Percentiles rank a stretch among this genome's conserved stretches.
These are phyloP conservation scores for Pyrochroa serraticornis DNA, from an alignment of 2,888 invertebrate genomes.

Conservation along the genomic window DNA sequence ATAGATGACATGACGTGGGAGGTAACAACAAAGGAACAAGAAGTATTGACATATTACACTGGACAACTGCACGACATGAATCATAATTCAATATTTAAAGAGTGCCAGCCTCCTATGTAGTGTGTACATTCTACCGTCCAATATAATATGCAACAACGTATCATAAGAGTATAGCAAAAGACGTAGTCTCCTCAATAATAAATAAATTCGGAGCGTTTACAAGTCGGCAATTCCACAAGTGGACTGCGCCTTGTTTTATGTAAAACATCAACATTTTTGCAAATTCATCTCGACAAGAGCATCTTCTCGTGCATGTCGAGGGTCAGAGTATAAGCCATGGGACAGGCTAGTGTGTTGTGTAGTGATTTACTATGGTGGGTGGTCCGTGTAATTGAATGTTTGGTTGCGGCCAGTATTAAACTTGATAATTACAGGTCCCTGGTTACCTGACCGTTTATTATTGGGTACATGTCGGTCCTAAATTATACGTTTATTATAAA, in stretches of 20 bases:
- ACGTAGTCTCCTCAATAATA: constrained; percentile 16
- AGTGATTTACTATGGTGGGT: constrained; percentile 56
- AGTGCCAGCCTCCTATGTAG: constrained; percentile 30
- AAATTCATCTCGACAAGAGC: constrained; percentile 25
- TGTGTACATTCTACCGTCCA: constrained; percentile 28
- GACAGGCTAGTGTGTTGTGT: constrained; percentile 39
- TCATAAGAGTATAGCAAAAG: constrained; percentile 15
- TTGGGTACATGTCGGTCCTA: constrained; percentile 45
- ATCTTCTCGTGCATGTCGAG: constrained; percentile 5
- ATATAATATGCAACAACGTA: constrained; percentile 26
- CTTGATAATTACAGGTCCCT: constrained; percentile 54
- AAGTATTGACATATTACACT: constrained; percentile 31
- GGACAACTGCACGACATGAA: constrained; percentile 32
- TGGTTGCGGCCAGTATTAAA: constrained; percentile 51
- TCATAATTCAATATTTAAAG: constrained; percentile 40
- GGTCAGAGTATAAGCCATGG: constrained; percentile 16
- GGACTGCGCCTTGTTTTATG: constrained; percentile 14
- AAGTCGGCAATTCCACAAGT: constrained; percentile 25
- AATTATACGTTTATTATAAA: constrained; percentile 47
- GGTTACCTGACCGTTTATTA: constrained; percentile 50
- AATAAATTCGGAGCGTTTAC: constrained; percentile 20
- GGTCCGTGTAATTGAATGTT: constrained; percentile 56
- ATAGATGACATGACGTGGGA: constrained; percentile 28
- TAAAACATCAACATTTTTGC: constrained; percentile 26
- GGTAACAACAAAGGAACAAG: constrained; percentile 24